Base-by-base conservation (phyloP, 2,888 invertebrate species). In the Eutolmus rufibarbis region DNA sequence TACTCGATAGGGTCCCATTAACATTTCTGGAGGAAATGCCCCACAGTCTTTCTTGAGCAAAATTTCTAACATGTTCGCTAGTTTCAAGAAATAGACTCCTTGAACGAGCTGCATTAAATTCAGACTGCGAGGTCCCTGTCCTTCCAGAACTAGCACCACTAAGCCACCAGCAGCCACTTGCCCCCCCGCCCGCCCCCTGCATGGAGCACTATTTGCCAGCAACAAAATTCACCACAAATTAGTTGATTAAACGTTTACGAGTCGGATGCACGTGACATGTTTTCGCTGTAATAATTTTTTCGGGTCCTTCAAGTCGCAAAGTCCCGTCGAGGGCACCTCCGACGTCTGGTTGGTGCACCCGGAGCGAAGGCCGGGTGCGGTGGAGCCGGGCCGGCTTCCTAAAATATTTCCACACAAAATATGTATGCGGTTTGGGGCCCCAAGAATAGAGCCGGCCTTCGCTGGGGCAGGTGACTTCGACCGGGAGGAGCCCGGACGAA, bases 241-340 rank as follows among this genome's bases (percentile, higher is more conserved):
- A 82, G 57, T 82, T 82, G 82, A 82, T 82, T 82, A 82, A 82
- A 82, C 82, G 57, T 37, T 82, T 57, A 19, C 37, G 82, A 82
- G 37, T 23, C 37, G 82, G 51, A 57, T 82, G 82, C 82, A 82
- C 82, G 82, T 82, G 82, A 82, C 82, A 82, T 82, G 82, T 34
- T 82, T 82, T 82, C 40, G 37, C 57, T 82, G 56, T 82, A 57
- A 37, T 57, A 57, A 37, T 82, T 82, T 82, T 81, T 56, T 51
- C 34, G 19, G 66, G 37, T 37, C 12, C 82, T 82, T 46, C n/a
- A 82, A 82, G 82, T 19, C 82, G 82, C 16, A 57, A 79, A 82
- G n/a, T 66, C 37, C 57, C 37, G 82, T 31, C 37, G 34, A 57
- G 37, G 57, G 82, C 56, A n/a, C 82, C 19, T 16, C 37, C 8